A percentile compares a stretch with the other conserved stretches of the same genome.
Evolutionary conservation across 2,888 invertebrate species (phyloP).

Genomic region (Pristionchus fissidentatus): DNA sequence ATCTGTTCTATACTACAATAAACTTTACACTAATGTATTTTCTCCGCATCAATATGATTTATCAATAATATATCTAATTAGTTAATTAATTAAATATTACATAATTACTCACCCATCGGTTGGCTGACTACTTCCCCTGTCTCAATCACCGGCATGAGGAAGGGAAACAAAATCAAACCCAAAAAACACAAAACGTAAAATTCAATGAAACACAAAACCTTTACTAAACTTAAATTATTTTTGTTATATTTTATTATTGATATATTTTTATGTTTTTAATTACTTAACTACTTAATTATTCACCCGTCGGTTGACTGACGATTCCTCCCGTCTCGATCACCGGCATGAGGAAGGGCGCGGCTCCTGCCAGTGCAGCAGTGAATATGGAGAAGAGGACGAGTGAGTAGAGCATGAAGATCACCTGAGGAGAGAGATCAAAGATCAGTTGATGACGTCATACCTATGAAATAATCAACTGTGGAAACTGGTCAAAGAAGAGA

Average conservation of each 20-base stretch:
- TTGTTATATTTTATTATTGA: too few relatives aligned
- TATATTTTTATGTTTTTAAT: not conserved
- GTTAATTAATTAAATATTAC: not conserved
- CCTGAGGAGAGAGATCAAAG: not conserved
- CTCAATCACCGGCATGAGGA: conserved; percentile 36
- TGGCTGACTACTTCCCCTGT: conserved; percentile 10
- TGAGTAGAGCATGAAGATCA: conserved; percentile 42
- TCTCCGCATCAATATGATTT: too few relatives aligned
- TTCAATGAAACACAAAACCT: too few relatives aligned
- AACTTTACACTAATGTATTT: too few relatives aligned
- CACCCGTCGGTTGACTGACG: conserved; percentile 17
- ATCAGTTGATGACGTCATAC: too few relatives aligned
- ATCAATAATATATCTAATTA: not conserved
- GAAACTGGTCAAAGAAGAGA: too few relatives aligned
- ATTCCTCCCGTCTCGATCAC: conserved; percentile 13
- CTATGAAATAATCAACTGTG: too few relatives aligned
- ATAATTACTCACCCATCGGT: not conserved
- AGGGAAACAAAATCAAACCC: too few relatives aligned
- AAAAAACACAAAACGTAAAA: too few relatives aligned
- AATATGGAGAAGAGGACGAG: conserved; percentile 40
- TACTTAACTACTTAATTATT: not conserved
- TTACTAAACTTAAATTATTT: too few relatives aligned
- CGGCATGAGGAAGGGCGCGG: conserved; percentile 20
- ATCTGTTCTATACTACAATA: too few relatives aligned
- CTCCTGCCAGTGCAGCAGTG: conserved; percentile 38